Evolutionary conservation across 1,140 invertebrate genomes (phyloP).

Genomic region (Cyclargus thomasi): DNA sequence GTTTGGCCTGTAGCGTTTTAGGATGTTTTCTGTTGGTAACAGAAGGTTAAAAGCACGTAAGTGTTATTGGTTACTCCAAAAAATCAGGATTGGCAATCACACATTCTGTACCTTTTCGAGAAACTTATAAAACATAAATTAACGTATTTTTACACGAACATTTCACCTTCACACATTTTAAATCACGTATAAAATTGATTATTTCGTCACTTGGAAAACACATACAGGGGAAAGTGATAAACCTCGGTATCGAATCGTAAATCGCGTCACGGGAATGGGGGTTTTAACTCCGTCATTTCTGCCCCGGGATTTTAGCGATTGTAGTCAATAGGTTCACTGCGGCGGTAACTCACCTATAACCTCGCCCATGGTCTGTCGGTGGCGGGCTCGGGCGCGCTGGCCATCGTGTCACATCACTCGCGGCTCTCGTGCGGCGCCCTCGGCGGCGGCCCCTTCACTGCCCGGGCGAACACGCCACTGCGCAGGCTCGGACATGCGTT

Average conservation of each 20-base stretch:
- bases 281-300: neutral
- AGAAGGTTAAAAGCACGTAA: too few relatives aligned
- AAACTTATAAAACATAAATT: neutral
- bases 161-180: neutral
- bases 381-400: slow-evolving; percentile 49
- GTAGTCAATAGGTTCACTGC: slow-evolving; percentile 30
- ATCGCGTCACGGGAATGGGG: neutral
- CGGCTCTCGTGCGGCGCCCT: neutral
- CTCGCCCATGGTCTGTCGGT: slow-evolving; percentile 46
- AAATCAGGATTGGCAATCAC: too few relatives aligned
- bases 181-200: neutral
- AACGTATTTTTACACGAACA: neutral
- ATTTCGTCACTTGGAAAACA: slow-evolving; percentile 16
- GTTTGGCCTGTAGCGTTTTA: too few relatives aligned
- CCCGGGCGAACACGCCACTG: slow-evolving; percentile 27
- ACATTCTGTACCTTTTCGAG: neutral
- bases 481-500: slow-evolving; percentile 32
- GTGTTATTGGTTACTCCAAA: too few relatives aligned
- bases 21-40: too few relatives aligned
- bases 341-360: slow-evolving; percentile 40
- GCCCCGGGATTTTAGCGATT: slow-evolving; percentile 33
- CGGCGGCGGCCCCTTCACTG: slow-evolving; percentile 40
- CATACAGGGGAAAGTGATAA: neutral
- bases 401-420: slow-evolving; percentile 31
- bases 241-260: neutral